Base-by-base conservation (phyloP, 2,797 vertebrate genomes). In the Tragopan temminckii region DNA sequence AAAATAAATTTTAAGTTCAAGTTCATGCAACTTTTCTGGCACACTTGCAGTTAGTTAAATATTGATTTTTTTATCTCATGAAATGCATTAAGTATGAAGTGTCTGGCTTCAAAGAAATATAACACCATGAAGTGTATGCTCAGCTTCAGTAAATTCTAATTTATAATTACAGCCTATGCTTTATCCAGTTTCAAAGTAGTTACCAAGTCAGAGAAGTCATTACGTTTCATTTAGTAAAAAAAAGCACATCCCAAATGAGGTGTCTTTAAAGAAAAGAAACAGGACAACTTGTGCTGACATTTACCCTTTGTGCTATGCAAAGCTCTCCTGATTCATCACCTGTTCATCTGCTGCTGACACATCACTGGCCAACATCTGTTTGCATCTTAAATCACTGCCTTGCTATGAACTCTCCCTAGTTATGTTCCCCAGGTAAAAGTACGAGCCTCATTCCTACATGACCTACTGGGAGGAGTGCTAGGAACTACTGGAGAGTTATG, bases 321-420 rank as follows among this genome's bases (percentile, higher is more conserved):
- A 89, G 61, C 75, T 94, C 86, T 90, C 71, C 84, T 95, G 93
- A 95, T 94, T 96, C 94, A 95, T 94, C 92, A 95, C 66, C 78
- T 93, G 85, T 68, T 95, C 90, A 87, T 85, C 90, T 93, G 69
- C 76, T 33, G 3, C 58, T 83, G 84, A 69, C 58, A 31, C 27
- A 3, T 76, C 83, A 48, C 92, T 80, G 75, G 42, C 50, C 84
- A 89, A 62, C 79, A 90, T 95, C 88, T 94, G 83, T 78, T 80
- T 58, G 74, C 0, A 0, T 90, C 94, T 93, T 89, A 89, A 94
- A 78, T 92, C 85, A 52, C 14, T 93, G 80, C 62, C 72, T 59
- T 55, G 29, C 80, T 78, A 62, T 85, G 69, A 91, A 88, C 66
- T 62, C 82, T 71, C 45, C 55, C 33, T 46, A 86, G 23, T 61